Percentiles rank a stretch among this genome's conserved stretches.
phyloP scores from a whole-genome alignment of 2,797 vertebrate genomes.

The Pitangus sulphuratus region DNA sequence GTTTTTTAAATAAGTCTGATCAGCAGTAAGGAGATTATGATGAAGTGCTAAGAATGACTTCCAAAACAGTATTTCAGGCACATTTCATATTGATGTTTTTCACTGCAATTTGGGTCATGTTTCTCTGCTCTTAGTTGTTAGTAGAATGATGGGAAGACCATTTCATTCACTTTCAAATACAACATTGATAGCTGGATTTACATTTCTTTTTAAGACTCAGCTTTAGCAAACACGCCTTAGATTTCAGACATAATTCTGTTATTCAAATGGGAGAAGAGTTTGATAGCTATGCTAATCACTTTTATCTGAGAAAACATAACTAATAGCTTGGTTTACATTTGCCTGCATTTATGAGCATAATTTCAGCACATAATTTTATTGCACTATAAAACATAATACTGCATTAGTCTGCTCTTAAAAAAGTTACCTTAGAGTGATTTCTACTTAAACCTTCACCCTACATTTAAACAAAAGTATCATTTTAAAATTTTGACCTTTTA shows the following conservation, averaged over 20 bases:
- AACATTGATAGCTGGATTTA: slow-evolving; percentile 76
- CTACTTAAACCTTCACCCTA: slow-evolving; percentile 74
- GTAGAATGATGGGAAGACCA: slow-evolving; percentile 43
- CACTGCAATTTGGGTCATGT: slow-evolving; percentile 37
- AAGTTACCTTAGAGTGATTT: slow-evolving; percentile 81
- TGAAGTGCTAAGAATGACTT: slow-evolving; percentile 64
- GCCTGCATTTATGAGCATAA: slow-evolving; percentile 85
- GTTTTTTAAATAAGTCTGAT: slow-evolving; percentile 76
- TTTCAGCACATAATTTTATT: slow-evolving; percentile 87
- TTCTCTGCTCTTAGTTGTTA: slow-evolving; percentile 38
- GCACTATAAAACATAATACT: slow-evolving; percentile 85
- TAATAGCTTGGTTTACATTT: slow-evolving; percentile 87
- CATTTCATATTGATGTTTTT: slow-evolving; percentile 31
- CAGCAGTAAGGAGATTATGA: slow-evolving; percentile 64
- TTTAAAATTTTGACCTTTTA: slow-evolving; percentile 72
- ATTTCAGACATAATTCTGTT: slow-evolving; percentile 83
- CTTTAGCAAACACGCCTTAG: slow-evolving; percentile 73
- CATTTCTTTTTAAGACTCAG: slow-evolving; percentile 70
- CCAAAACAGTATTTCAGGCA: slow-evolving; percentile 48
- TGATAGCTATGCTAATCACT: slow-evolving; percentile 88
- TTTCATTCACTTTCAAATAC: slow-evolving; percentile 50
- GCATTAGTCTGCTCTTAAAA: slow-evolving; percentile 78
- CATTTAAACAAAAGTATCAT: slow-evolving; percentile 75
- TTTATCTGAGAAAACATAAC: slow-evolving; percentile 87
- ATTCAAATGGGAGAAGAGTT: slow-evolving; percentile 84